Percentiles rank a stretch among this genome's conserved stretches.
Evolutionary conservation across 2,797 vertebrate genomes (phyloP).

Genomic region (Dryobates pubescens): DNA sequence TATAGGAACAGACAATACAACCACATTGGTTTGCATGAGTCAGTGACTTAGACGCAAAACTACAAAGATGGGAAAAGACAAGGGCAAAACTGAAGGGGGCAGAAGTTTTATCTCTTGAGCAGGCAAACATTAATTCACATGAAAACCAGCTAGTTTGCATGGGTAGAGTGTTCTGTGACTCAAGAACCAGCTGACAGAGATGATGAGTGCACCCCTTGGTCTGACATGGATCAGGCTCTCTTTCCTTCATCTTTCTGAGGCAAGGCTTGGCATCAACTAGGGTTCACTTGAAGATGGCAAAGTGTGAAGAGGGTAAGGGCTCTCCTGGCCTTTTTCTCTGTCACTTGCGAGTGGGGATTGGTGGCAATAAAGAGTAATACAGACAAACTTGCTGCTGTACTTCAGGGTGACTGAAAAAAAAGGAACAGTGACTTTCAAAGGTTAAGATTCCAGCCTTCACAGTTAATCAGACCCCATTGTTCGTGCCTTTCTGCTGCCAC

Average conservation of each 20-base stretch:
- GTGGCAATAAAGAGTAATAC: background rate
- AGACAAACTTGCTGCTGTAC: background rate
- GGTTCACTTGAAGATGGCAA: background rate
- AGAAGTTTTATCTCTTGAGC: background rate
- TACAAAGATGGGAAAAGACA: background rate
- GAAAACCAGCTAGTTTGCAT: background rate
- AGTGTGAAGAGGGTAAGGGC: background rate
- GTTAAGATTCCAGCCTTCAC: background rate
- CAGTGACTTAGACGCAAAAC: background rate
- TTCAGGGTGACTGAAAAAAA: background rate
- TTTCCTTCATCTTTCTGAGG: background rate
- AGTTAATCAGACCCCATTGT: background rate
- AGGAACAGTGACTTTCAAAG: background rate
- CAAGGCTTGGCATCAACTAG: background rate
- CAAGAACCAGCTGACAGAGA: background rate
- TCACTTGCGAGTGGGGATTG: background rate
- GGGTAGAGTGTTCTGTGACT: background rate
- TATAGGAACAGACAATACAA: background rate
- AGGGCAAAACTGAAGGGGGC: background rate
- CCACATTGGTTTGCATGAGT: background rate
- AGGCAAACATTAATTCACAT: background rate
- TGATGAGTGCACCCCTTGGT: background rate
- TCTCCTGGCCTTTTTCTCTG: background rate
- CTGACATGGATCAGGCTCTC: background rate
- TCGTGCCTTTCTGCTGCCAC: background rate